Percentiles rank a stretch among this genome's conserved stretches.
These are phyloP conservation scores for Tangara arthus DNA, from an alignment of 2,797 vertebrate species.

Conservation along the genomic window DNA sequence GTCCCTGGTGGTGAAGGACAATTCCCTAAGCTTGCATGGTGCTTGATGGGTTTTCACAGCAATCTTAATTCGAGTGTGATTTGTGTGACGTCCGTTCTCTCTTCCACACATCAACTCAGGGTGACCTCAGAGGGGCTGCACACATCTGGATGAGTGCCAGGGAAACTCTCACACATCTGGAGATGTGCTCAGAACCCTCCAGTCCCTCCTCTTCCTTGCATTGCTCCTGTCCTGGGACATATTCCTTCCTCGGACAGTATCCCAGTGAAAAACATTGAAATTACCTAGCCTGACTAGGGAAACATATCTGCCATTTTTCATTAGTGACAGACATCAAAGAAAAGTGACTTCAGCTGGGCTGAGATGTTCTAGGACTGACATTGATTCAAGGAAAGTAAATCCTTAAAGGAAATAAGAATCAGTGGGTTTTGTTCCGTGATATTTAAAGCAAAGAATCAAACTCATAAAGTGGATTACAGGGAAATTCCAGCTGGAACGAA, in stretches of 20 bases:
- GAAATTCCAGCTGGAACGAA: neutral
- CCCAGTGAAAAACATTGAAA: neutral
- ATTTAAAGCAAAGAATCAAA: neutral
- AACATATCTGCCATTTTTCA: neutral
- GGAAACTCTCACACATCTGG: neutral
- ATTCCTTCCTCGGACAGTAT: neutral
- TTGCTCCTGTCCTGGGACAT: neutral
- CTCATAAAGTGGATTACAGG: neutral
- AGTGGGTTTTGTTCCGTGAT: neutral
- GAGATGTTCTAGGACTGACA: neutral
- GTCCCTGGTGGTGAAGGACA: neutral
- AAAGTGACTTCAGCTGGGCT: neutral
- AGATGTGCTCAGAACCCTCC: neutral
- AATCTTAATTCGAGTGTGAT: neutral
- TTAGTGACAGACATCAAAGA: neutral
- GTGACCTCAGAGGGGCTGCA: neutral
- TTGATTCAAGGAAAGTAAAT: neutral
- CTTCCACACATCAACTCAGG: neutral
- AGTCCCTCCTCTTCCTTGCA: neutral
- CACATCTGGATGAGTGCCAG: fast-evolving
- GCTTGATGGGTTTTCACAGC: neutral
- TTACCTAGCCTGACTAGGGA: neutral
- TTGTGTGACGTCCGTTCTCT: neutral
- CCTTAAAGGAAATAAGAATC: neutral
- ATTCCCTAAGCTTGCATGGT: fast-evolving